Conservation (phyloP, 2,888 invertebrate genomes). For the Tetropium fuscum region DNA sequence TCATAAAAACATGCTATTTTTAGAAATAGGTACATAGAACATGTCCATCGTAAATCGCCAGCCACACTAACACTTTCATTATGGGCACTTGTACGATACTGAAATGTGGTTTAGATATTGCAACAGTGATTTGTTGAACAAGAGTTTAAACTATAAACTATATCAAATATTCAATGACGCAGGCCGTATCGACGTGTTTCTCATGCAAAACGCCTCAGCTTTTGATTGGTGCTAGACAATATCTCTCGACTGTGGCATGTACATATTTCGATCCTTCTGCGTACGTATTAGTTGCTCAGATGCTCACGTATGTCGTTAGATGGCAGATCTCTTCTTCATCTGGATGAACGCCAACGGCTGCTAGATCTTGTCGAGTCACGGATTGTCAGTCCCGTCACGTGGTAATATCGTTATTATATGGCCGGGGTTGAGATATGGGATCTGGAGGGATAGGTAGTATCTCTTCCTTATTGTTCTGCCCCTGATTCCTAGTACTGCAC, state of each 20-base stretch:
- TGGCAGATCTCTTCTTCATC: conserved; percentile 50
- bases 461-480: conserved; percentile 1
- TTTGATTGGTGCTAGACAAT: conserved; percentile 39
- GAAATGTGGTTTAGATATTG: conserved; percentile 16
- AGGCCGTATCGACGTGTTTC: conserved; percentile 11
- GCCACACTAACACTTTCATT: conserved; percentile 1
- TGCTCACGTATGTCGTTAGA: conserved; percentile 47
- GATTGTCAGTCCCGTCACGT: conserved; percentile 57
- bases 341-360: conserved; percentile 45
- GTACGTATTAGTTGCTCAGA: conserved; percentile 42
- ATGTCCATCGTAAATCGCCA: conserved; percentile 1
- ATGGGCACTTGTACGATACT: background rate
- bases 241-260: no score
- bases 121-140: conserved; percentile 11
- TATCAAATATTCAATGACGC: conserved; percentile 8
- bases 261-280: conserved; percentile 34
- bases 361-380: conserved; percentile 56
- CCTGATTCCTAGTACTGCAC: background rate
- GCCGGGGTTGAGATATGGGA: conserved; percentile 35
- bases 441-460: background rate
- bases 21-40: conserved; percentile 1
- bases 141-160: conserved; percentile 7
- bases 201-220: conserved; percentile 2
- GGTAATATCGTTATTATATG: conserved; percentile 56
- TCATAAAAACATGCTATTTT: background rate